Percentiles rank a stretch among this genome's conserved stretches.
phyloP scores from a whole-genome alignment of 2,113 vertebrate species.

The Lagopus leucura region DNA sequence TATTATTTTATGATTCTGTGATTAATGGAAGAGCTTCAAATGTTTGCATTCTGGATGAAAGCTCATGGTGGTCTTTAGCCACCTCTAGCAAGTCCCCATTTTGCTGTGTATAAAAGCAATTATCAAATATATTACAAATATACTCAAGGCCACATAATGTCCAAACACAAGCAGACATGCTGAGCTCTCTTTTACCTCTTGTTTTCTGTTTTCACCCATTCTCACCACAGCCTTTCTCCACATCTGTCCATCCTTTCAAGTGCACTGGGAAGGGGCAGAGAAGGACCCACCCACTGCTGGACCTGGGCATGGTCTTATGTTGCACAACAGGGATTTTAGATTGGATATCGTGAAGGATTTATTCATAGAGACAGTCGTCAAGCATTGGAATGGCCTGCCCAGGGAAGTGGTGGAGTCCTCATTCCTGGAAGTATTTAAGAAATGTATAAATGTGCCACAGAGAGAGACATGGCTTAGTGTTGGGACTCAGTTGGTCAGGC shows the following conservation, averaged over 20 bases:
- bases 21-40: background rate
- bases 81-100: background rate
- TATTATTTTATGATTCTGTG: no score
- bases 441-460: background rate
- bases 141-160: fast-evolving
- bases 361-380: background rate
- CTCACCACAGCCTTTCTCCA: fast-evolving
- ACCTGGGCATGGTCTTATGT: background rate
- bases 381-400: background rate
- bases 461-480: background rate
- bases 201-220: background rate
- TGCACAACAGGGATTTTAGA: background rate
- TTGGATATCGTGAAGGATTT: background rate
- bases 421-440: background rate
- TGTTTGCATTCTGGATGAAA: background rate
- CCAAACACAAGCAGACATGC: fast-evolving
- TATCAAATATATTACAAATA: background rate
- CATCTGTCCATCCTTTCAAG: background rate
- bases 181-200: background rate
- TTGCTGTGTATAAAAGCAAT: background rate
- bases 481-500: background rate
- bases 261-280: background rate
- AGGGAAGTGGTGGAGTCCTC: background rate
- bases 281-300: background rate
- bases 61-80: background rate